phyloP scores from a whole-genome alignment of 1,140 invertebrate species.

The Ceratosolen solmsi region DNA sequence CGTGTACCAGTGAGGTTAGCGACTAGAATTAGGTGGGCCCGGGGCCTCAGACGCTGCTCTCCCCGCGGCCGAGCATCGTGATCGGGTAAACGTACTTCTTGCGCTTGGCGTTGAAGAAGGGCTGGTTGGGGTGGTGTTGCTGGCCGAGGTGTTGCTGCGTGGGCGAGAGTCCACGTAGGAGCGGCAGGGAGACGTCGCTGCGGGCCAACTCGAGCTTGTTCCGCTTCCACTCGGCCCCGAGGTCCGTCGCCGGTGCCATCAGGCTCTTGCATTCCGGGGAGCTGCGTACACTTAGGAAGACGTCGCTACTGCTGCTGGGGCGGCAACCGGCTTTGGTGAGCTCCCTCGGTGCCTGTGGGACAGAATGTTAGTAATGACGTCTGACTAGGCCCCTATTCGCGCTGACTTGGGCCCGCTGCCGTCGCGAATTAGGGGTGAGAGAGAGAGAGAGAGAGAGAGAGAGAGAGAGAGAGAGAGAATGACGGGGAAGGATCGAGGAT shows the following conservation, averaged over 20 bases:
- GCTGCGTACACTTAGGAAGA: conserved; percentile 66
- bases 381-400: no score
- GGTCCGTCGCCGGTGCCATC: conserved; percentile 71
- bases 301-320: conserved; percentile 60
- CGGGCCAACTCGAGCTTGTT: conserved; percentile 54
- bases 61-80: conserved; percentile 72
- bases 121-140: conserved; percentile 61
- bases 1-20: no score
- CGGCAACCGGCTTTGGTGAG: conserved; percentile 56
- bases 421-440: no score
- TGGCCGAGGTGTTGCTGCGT: conserved; percentile 66
- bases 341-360: background rate
- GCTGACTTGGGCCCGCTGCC: no score
- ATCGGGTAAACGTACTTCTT: conserved; percentile 78
- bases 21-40: no score
- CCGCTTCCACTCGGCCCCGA: conserved; percentile 70
- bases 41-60: conserved; percentile 73
- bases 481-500: no score
- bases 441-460: no score
- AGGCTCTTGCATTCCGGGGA: conserved; percentile 67
- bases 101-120: conserved; percentile 75
- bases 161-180: conserved; percentile 74
- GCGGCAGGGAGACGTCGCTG: conserved; percentile 74
- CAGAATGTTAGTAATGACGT: no score
- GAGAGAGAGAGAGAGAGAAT: no score